Conservation (phyloP, 2,797 vertebrate species). For the Trachurus trachurus region DNA sequence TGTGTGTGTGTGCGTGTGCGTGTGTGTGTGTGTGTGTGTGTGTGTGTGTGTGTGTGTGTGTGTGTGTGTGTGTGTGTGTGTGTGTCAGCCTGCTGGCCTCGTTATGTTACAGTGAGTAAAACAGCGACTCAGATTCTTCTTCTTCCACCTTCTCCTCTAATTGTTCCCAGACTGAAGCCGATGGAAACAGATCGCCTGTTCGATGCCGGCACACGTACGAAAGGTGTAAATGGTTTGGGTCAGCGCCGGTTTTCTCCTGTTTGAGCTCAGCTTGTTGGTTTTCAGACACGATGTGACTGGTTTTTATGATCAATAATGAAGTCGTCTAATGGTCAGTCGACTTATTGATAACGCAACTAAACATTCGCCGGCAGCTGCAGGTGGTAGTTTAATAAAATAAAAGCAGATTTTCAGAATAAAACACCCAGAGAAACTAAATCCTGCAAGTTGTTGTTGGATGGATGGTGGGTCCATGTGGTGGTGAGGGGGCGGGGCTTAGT, state of each 20-base stretch:
- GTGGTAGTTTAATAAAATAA: too few species aligned
- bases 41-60: conserved; percentile 3
- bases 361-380: too few species aligned
- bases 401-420: too few species aligned
- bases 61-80: neutral
- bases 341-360: too few species aligned
- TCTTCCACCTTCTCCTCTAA: conserved; percentile 6
- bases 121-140: conserved; percentile 3
- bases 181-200: neutral
- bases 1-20: conserved; percentile 9
- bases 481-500: too few species aligned
- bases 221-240: neutral
- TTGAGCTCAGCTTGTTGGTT: too few species aligned
- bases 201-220: neutral
- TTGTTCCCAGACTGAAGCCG: neutral
- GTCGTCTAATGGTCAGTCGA: too few species aligned
- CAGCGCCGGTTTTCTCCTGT: neutral
- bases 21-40: conserved; percentile 11
- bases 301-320: too few species aligned
- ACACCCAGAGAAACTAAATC: too few species aligned
- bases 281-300: too few species aligned
- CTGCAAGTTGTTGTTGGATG: too few species aligned
- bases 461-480: too few species aligned
- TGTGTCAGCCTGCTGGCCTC: conserved; percentile 17
- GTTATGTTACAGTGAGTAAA: conserved; percentile 5